These are phyloP conservation scores for Microplitis demolitor DNA, from an alignment of 1,140 invertebrate species.

Conservation along the genomic window DNA sequence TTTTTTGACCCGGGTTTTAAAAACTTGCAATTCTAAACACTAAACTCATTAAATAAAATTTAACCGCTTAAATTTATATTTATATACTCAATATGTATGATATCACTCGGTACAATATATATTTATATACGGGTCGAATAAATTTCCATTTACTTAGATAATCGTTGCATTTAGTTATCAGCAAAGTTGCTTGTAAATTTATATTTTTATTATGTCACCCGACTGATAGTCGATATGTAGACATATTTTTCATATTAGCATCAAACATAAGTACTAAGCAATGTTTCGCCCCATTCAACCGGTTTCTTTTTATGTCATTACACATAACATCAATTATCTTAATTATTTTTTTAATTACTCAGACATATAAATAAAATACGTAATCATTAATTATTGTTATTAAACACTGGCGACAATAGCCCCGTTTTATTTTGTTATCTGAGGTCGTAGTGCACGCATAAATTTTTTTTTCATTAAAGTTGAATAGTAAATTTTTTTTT, in stretches of 20 bases:
- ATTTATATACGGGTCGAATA: neutral
- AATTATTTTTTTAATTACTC: neutral
- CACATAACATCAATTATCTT: too few species aligned
- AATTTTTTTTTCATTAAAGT: too few species aligned
- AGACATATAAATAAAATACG: neutral
- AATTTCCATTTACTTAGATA: conserved; percentile 16
- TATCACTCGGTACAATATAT: neutral
- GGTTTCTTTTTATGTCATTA: too few species aligned
- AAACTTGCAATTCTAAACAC: too few species aligned
- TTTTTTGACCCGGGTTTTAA: too few species aligned
- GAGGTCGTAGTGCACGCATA: conserved; percentile 22
- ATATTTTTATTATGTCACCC: neutral
- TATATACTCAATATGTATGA: neutral
- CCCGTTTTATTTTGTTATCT: conserved; percentile 19
- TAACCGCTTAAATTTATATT: neutral
- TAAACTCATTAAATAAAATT: too few species aligned
- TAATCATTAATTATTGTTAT: neutral
- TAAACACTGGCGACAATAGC: neutral
- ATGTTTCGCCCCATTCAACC: too few species aligned
- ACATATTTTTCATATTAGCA: neutral
- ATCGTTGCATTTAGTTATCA: conserved; percentile 5
- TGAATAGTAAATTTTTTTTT: too few species aligned
- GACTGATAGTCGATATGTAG: neutral
- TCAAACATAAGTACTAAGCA: too few species aligned
- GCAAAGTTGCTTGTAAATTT: conserved; percentile 8